Conservation (phyloP, 2,113 vertebrate genomes). For the Triplophysa rosa region DNA sequence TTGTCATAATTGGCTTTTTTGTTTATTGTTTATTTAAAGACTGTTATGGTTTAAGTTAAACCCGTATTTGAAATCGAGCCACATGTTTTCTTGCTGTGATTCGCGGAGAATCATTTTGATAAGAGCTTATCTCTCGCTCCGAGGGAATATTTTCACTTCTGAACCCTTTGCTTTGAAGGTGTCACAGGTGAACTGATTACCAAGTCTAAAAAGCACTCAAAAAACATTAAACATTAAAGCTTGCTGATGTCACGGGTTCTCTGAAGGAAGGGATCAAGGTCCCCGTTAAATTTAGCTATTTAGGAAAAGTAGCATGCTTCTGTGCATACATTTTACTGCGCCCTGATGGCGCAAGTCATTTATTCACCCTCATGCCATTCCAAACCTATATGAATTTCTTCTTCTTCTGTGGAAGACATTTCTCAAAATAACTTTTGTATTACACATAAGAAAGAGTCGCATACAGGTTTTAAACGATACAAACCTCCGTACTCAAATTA, state of each 20-base stretch:
- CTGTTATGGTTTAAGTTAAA: not conserved
- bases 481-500: too few relatives aligned
- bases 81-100: not conserved
- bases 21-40: too few relatives aligned
- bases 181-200: constrained; percentile 43
- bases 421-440: too few relatives aligned
- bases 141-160: constrained; percentile 34
- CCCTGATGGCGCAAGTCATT: not conserved
- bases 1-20: too few relatives aligned
- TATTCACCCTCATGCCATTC: too few relatives aligned
- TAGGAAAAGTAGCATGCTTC: constrained; percentile 1
- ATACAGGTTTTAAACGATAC: too few relatives aligned
- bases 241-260: constrained; percentile 11
- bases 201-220: constrained; percentile 41
- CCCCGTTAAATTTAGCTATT: not conserved
- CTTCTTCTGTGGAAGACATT: too few relatives aligned
- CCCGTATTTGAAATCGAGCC: not conserved
- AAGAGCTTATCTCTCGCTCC: constrained; percentile 3
- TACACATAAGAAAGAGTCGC: too few relatives aligned
- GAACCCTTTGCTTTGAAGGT: constrained; percentile 43
- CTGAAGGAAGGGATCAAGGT: not conserved
- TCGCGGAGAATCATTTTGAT: constrained; percentile 13
- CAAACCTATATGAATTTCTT: too few relatives aligned
- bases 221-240: constrained; percentile 27
- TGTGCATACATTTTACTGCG: not conserved